These are phyloP conservation scores for Philopotamus ludificatus DNA, from an alignment of 1,140 invertebrate species.

Conservation along the genomic window DNA sequence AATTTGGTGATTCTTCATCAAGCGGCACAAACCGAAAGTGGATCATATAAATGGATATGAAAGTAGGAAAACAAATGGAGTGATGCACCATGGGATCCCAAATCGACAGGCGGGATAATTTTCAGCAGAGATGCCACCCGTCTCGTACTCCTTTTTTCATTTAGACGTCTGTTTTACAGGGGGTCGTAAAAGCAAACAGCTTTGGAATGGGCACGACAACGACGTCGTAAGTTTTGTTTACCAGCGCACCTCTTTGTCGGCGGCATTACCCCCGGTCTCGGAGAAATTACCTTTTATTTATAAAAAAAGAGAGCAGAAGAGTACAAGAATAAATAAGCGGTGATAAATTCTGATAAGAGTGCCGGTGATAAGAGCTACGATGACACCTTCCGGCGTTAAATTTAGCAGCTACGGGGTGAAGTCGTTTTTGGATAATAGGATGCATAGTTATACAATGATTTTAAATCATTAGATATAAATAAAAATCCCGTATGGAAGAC, in stretches of 20 bases:
- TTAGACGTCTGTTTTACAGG: slow-evolving; percentile 6
- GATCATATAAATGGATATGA: no score
- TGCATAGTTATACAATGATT: no score
- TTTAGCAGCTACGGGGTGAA: no score
- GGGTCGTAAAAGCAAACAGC: slow-evolving; percentile 38
- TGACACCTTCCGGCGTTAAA: neutral
- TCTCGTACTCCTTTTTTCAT: slow-evolving; percentile 10
- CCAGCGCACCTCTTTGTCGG: slow-evolving; percentile 10
- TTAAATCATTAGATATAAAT: no score
- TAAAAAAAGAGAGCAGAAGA: neutral
- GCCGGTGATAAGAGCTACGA: neutral
- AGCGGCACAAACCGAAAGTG: no score
- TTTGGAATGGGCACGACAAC: slow-evolving; percentile 9
- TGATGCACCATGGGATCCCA: neutral
- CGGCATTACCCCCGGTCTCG: slow-evolving; percentile 10
- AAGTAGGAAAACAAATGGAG: neutral
- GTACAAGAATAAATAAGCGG: slow-evolving; percentile 3
- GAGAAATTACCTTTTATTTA: slow-evolving; percentile 9
- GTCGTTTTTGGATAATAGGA: no score
- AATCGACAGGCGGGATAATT: neutral
- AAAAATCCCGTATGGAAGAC: no score
- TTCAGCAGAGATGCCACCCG: neutral
- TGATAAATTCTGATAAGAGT: neutral
- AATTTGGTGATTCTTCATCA: no score
- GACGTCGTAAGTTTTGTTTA: slow-evolving; percentile 34